Evolutionary conservation across 2,113 vertebrate species (phyloP).

Genomic region (Nerophis ophidion): DNA sequence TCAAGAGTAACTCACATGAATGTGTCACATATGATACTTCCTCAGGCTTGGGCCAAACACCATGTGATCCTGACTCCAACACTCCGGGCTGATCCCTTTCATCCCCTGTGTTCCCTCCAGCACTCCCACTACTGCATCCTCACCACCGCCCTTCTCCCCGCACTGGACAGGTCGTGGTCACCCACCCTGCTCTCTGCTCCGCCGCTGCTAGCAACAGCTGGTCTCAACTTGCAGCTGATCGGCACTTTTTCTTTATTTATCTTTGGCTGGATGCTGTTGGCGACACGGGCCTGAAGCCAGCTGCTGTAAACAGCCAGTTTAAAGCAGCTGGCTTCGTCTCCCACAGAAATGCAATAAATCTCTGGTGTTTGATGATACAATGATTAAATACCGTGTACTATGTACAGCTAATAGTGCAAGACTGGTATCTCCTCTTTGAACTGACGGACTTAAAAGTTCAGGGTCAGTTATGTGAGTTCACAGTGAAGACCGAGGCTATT

Average conservation of each 20-base stretch:
- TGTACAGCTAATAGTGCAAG: background rate
- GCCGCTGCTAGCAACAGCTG: conserved; percentile 49
- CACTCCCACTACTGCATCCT: conserved; percentile 25
- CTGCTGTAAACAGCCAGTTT: conserved; percentile 3
- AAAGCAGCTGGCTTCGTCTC: background rate
- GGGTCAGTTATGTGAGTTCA: conserved; percentile 1
- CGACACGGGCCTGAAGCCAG: conserved; percentile 9
- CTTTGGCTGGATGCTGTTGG: conserved; percentile 32
- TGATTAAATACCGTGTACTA: conserved; percentile 1
- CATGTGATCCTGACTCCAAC: conserved; percentile 60
- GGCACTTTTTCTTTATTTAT: conserved; percentile 48
- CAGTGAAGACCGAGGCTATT: background rate
- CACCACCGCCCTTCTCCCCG: conserved; percentile 10
- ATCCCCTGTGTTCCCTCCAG: conserved; percentile 44
- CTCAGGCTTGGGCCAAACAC: conserved; percentile 67
- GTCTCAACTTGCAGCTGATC: conserved; percentile 67
- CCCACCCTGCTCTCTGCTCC: conserved; percentile 27
- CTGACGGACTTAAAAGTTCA: background rate
- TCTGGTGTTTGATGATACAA: conserved; percentile 5
- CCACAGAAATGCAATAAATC: background rate
- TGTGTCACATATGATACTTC: conserved; percentile 72
- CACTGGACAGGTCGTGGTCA: conserved; percentile 38
- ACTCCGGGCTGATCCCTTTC: conserved; percentile 44
- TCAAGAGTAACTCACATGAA: conserved; percentile 62
- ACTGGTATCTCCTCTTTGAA: background rate